Evolutionary conservation across 2,888 invertebrate species (phyloP), one percentile per base, ranked within the genome.

Genomic region (Pterostichus madidus): DNA sequence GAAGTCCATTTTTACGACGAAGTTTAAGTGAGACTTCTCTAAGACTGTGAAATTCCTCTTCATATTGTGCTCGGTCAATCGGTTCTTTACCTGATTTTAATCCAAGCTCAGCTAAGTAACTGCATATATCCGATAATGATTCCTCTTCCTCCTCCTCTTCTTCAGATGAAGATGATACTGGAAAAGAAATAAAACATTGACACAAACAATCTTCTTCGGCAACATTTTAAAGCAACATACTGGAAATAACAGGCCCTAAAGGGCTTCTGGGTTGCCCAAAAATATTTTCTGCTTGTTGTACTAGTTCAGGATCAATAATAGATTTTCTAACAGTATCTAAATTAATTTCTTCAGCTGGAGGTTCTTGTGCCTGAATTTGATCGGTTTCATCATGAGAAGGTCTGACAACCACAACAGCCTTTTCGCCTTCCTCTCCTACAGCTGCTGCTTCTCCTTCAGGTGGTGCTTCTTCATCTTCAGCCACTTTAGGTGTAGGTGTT

Each of bases 1-100:
- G 53, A 6, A 61, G 31, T 2, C 61, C 59, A n/a, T 82, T 82
- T 75, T 49, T 82, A 31, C 59, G 46, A n/a, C 59, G 59, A 35
- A 82, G 8, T n/a, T 8, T 32, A 15, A 11, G 13, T 13, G 24
- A 13, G 15, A 10, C 1, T 31, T 17, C 39, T 44, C 35, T 61
- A 10, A 82, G 53, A 31, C 4, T 24, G 0, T 11, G 15, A 31
- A 61, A 75, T 59, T 82, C 81, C 6, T 59, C 61, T 35, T 39
- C 17, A 49, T 76, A 82, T 11, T 46, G 24, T 13, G 59, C 61
- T 13, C 81, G 17, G 13, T 82, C 61, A 15, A 82, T 76, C 0
- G 75, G 71, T 17, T 32, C 52, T 75, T 71, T 68, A 13, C 32
- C 68, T 7, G 59, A 0, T 73, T 17, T n/a, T 75, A 52, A 31